These are phyloP conservation scores for Micronycteris hirsuta DNA, from an alignment of 2,113 vertebrate genomes.

Conservation along the genomic window DNA sequence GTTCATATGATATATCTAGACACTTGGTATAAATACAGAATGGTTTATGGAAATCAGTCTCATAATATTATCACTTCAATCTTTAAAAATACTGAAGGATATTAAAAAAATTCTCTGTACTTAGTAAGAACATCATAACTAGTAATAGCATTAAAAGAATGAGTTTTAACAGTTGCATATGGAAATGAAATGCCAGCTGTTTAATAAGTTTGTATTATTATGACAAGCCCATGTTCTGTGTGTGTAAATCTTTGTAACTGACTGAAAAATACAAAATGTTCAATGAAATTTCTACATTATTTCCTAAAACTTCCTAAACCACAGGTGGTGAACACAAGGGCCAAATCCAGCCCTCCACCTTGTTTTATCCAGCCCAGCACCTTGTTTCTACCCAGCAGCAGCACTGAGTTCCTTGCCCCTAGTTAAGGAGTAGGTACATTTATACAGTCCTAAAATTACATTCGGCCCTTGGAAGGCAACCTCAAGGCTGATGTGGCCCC, in stretches of 20 bases:
- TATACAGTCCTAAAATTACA: no score
- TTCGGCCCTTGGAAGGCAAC: no score
- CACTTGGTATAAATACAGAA: slow-evolving; percentile 32
- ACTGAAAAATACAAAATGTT: slow-evolving; percentile 10
- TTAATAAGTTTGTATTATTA: not conserved
- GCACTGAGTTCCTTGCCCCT: no score
- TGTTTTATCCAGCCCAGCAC: no score
- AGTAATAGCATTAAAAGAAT: slow-evolving; percentile 8
- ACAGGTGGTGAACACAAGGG: no score
- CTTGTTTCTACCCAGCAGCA: no score
- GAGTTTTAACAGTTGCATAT: not conserved
- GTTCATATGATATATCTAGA: not conserved
- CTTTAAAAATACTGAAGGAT: not conserved
- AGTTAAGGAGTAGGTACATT: no score
- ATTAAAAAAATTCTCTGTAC: not conserved
- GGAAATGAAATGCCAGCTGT: not conserved
- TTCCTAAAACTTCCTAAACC: not conserved
- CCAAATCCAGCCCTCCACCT: no score
- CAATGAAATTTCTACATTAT: not conserved
- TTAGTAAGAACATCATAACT: not conserved
- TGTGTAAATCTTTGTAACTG: not conserved
- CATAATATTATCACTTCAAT: not conserved
- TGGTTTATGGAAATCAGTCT: not conserved
- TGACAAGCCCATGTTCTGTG: not conserved
- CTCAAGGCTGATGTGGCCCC: no score